A percentile compares a stretch with the other conserved stretches of the same genome.
Evolutionary conservation across 2,888 invertebrate genomes (phyloP).

Genomic region (Exephanes ischioxanthus): DNA sequence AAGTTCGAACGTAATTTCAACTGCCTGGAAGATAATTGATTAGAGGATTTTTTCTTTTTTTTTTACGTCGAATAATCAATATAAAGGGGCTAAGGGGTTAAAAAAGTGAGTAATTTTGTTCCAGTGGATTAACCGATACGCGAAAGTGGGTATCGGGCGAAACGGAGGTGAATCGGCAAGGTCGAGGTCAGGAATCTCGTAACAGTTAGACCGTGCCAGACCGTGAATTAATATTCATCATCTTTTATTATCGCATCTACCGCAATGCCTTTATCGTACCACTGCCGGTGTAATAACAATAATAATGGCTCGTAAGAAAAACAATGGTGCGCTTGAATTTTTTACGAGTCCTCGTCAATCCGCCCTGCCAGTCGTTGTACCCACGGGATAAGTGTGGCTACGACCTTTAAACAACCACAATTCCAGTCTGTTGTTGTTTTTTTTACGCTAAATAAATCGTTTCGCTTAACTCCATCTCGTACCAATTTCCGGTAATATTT

Average conservation of each 20-base stretch:
- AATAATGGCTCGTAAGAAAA: constrained; percentile 7
- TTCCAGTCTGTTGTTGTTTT: background rate
- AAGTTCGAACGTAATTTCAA: background rate
- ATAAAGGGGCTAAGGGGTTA: background rate
- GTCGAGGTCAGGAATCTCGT: constrained; percentile 36
- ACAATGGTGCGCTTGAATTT: constrained; percentile 7
- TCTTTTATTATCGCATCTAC: constrained; percentile 4
- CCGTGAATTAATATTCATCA: constrained; percentile 36
- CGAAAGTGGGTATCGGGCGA: background rate
- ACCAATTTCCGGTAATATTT: background rate
- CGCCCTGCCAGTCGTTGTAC: background rate
- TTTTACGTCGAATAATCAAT: background rate
- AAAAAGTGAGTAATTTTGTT: background rate
- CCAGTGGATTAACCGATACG: background rate
- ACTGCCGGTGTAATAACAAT: background rate
- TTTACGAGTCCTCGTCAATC: constrained; percentile 25
- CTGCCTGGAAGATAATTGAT: background rate
- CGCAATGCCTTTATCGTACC: background rate
- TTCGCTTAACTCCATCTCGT: background rate
- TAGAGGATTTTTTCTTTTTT: background rate
- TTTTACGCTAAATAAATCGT: background rate
- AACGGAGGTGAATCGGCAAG: constrained; percentile 12
- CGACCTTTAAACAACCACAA: background rate
- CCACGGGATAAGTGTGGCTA: background rate
- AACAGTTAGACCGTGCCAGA: background rate